Percentiles rank a stretch among this genome's conserved stretches.
Evolutionary conservation across 2,888 invertebrate species (phyloP).

Genomic region (Boloria euphrosyne): DNA sequence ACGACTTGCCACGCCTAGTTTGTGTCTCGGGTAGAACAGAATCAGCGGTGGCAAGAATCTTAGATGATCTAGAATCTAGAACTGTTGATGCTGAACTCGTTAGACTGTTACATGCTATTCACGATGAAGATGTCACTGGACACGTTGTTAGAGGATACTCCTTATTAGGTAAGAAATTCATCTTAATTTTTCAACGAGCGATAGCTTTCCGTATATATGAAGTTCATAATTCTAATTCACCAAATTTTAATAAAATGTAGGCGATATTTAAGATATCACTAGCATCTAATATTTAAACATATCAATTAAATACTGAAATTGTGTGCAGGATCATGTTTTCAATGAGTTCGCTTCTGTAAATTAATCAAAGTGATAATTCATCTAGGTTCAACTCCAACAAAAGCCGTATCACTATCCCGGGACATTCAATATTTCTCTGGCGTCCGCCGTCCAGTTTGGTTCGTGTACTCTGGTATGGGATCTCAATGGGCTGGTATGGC

Average conservation of each 20-base stretch:
- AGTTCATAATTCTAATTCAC: too few relatives aligned
- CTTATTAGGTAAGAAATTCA: slow-evolving; percentile 67
- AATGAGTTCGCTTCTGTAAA: neutral
- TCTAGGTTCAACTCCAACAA: slow-evolving; percentile 64
- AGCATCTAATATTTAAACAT: too few relatives aligned
- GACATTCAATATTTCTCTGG: slow-evolving; percentile 84
- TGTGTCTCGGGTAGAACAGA: slow-evolving; percentile 91
- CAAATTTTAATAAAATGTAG: too few relatives aligned
- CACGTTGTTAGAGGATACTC: slow-evolving; percentile 90
- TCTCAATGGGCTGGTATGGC: slow-evolving; percentile 95
- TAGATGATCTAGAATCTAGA: slow-evolving; percentile 84
- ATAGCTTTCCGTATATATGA: too few relatives aligned
- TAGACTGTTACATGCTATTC: slow-evolving; percentile 83
- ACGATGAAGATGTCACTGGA: slow-evolving; percentile 81
- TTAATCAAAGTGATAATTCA: neutral
- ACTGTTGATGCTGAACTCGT: slow-evolving; percentile 84
- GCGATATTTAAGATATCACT: too few relatives aligned
- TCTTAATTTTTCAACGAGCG: too few relatives aligned
- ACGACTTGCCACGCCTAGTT: slow-evolving; percentile 87
- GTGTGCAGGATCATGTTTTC: neutral
- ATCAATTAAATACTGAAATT: too few relatives aligned
- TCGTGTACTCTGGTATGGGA: slow-evolving; percentile 96
- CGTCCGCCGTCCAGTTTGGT: slow-evolving; percentile 89
- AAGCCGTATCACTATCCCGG: slow-evolving; percentile 64
- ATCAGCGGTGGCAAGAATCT: slow-evolving; percentile 85